These are phyloP conservation scores for Ceratosolen fusciceps DNA, from an alignment of 1,140 invertebrate species.

Conservation along the genomic window DNA sequence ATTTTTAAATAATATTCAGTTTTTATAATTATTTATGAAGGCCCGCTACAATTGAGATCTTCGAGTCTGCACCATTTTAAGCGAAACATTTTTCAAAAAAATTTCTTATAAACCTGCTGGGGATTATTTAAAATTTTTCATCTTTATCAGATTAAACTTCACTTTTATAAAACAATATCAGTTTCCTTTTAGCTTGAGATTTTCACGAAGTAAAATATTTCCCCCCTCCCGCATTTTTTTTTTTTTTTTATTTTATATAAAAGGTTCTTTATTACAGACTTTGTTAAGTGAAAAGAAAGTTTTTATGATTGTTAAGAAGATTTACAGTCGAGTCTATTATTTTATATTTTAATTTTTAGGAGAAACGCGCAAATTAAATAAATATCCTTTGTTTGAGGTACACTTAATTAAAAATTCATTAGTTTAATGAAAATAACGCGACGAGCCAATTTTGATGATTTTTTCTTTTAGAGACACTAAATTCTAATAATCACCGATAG, in stretches of 20 bases:
- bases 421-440: not conserved
- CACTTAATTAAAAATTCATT: not conserved
- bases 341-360: not conserved
- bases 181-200: not conserved
- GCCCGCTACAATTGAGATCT: too few relatives aligned
- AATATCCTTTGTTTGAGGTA: not conserved
- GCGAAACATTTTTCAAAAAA: too few relatives aligned
- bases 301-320: not conserved
- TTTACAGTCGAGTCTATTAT: not conserved
- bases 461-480: not conserved
- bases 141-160: not conserved
- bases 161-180: not conserved
- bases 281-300: not conserved
- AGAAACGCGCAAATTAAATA: not conserved
- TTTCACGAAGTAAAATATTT: not conserved
- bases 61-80: too few relatives aligned
- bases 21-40: too few relatives aligned
- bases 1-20: too few relatives aligned
- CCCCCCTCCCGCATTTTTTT: not conserved
- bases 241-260: not conserved
- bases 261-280: constrained; percentile 1
- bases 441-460: not conserved
- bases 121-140: not conserved
- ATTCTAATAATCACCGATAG: not conserved
- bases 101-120: not conserved